Evolutionary conservation across 2,113 vertebrate genomes (phyloP), one percentile per base, ranked within the genome.

Genomic region (Mirounga angustirostris): DNA sequence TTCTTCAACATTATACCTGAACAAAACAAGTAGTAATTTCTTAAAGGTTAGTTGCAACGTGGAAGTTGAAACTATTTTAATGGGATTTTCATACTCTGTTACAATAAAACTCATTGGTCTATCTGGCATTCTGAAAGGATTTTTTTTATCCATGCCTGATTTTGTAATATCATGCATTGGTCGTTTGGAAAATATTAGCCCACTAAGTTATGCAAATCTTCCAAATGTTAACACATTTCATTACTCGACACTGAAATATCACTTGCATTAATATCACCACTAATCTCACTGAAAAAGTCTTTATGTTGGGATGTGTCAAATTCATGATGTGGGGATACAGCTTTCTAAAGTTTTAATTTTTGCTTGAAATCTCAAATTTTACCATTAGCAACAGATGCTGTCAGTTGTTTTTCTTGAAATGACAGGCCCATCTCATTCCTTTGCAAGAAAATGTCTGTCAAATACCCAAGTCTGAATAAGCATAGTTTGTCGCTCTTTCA

Each of bases 271-370:
- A 50, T 43, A 58, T 52, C 33, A 73, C 15, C 24, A 18, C 10
- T 22, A 26, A 21, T 46, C 18, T 82, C 43, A 83, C 52, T 33
- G 58, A 65, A 54, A 65, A 67, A 36, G 19, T 76, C 56, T 59
- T 59, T 76, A 76, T 76, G n/a, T 10, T 52, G 58, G 65, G 6
- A 24, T 50, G 52, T 91, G 36, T 90, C 73, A 94, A 95, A 19
- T 15, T 81, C 46, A 90, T 8, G 7, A 43, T 6, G 0, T 5
- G 46, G 36, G 3, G 21, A 30, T 58, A 73, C 2, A 52, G 4
- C 58, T 90, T 97, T 65, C 33, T 86, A 40, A 90, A 40, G 63
- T 43, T 90, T 65, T 80, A 28, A 89, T 50, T 74, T 85, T 90
- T 81, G 22, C 85, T 26, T 93, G 46, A 80, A 93, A 80, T 74